Base-by-base conservation (phyloP, 2,797 vertebrate genomes). In the Paguma larvata region DNA sequence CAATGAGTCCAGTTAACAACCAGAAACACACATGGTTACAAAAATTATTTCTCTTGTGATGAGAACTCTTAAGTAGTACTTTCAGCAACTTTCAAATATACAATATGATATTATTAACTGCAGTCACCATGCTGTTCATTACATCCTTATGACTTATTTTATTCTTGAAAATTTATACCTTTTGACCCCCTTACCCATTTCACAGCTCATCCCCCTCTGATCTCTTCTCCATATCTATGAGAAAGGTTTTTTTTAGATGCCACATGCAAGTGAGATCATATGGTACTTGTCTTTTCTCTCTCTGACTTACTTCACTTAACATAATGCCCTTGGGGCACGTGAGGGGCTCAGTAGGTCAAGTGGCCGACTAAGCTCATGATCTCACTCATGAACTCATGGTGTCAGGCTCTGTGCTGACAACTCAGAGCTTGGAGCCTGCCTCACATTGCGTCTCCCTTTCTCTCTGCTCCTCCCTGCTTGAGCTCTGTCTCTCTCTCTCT, bases 131-230 rank as follows among this genome's bases (percentile, higher is more conserved):
- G 14, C 21, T 48, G 5, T 63, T 48, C 9, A 53, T 78, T n/a
- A 53, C 18, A 34, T 63, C 56, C 13, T 15, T n/a, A 77, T 48
- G 32, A 63, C 41, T 77, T 63, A 48, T 25, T 53, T 41, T 41
- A 65, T 65, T n/a, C 46, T 18, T 65, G 62, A 41, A n/a, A 65
- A 41, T 65, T 80, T 65, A n/a, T 77, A n/a, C 72, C 15, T 63
- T 44, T 77, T 63, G 56, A 63, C 30, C 13, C 10, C 9, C 32
- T 77, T 46, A 27, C 44, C 14, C 30, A 48, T 63, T 72, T 62
- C 21, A 11, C 10, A 18, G 8, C 3, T 21, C 13, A 4, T 14
- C 14, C 10, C 15, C 5, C 41, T 19, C 2, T 11, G 11, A 19
- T 63, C 41, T 89, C 21, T 27, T 48, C 59, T 48, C 21, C 21